Evolutionary conservation across 2,888 invertebrate species (phyloP).

Genomic region (Pardosa pseudoannulata): DNA sequence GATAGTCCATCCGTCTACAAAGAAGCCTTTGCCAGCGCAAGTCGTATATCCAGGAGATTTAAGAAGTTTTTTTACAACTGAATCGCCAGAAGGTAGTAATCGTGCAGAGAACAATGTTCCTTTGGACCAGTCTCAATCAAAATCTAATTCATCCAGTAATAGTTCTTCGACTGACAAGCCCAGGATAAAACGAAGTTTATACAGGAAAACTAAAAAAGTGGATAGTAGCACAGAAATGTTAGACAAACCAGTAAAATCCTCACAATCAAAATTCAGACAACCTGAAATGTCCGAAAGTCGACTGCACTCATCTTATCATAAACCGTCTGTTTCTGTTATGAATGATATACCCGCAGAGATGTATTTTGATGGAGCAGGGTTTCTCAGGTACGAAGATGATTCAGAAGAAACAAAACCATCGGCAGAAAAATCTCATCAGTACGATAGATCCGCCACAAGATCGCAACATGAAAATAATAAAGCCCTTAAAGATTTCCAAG

Average conservation of each 20-base stretch:
- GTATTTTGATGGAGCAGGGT: slow-evolving; percentile 65
- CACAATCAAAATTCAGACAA: not conserved
- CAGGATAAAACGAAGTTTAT: slow-evolving; percentile 21
- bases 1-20: slow-evolving; percentile 32
- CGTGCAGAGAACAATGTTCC: not conserved
- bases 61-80: slow-evolving; percentile 54
- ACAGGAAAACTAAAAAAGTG: not conserved
- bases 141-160: not conserved
- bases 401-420: slow-evolving; percentile 27
- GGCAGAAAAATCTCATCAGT: not conserved
- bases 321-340: slow-evolving; percentile 51
- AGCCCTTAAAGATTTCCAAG: slow-evolving; percentile 44
- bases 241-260: not conserved
- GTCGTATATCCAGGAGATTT: slow-evolving; percentile 62
- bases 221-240: not conserved
- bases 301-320: slow-evolving; percentile 47
- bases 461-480: slow-evolving; percentile 1
- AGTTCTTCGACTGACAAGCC: not conserved
- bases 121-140: not conserved
- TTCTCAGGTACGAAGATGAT: slow-evolving; percentile 59
- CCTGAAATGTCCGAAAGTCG: slow-evolving; percentile 23
- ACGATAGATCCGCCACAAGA: slow-evolving; percentile 2
- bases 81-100: not conserved
- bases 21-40: slow-evolving; percentile 51
- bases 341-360: slow-evolving; percentile 61